phyloP scores from a whole-genome alignment of 2,113 vertebrate genomes.

The Ptilonorhynchus violaceus region DNA sequence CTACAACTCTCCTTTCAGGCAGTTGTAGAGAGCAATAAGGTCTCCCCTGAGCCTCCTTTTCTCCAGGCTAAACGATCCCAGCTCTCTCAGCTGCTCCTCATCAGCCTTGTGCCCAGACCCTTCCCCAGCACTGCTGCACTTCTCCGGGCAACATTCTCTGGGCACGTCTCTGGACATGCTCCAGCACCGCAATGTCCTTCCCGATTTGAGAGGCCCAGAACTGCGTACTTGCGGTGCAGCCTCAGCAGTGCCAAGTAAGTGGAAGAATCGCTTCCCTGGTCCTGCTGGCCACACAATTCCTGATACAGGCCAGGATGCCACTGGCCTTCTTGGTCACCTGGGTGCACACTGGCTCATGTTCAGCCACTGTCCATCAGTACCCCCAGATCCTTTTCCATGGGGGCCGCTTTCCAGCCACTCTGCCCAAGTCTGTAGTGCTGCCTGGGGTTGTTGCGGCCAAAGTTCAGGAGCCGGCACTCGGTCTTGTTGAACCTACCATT shows the following conservation, averaged over 20 bases:
- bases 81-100: neutral
- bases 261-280: neutral
- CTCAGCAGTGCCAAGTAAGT: neutral
- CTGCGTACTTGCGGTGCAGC: no score
- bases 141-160: no score
- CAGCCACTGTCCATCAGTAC: neutral
- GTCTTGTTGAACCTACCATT: neutral
- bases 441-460: neutral
- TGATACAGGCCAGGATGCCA: neutral
- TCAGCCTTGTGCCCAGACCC: neutral
- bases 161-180: no score
- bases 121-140: neutral
- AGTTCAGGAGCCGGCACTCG: neutral
- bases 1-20: neutral
- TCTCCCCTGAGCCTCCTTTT: neutral
- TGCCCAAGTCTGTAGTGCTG: no score
- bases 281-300: neutral
- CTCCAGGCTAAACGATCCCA: neutral
- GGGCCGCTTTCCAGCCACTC: neutral
- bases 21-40: fast-evolving
- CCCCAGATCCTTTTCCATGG: neutral
- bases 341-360: neutral
- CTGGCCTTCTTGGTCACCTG: neutral
- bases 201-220: neutral
- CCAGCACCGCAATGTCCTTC: neutral